These are phyloP conservation scores for Troilus luridus DNA, from an alignment of 2,888 invertebrate genomes.

Conservation along the genomic window DNA sequence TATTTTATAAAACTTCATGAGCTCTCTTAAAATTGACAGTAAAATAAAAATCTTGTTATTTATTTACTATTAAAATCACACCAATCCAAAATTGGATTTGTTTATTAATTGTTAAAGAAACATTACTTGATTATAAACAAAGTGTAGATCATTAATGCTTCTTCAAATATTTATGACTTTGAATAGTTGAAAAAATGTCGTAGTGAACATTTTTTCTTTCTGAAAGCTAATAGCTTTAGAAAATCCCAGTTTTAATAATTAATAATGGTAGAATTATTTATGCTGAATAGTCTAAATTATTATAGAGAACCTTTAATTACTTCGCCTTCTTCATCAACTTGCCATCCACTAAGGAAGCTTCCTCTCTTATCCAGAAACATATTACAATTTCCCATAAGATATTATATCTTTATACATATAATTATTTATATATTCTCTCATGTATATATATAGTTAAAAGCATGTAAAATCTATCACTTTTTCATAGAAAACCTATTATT, in stretches of 20 bases:
- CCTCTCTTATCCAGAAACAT: conserved; percentile 1
- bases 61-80: not conserved
- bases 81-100: not conserved
- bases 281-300: not conserved
- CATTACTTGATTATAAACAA: not conserved
- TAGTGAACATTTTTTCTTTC: not conserved
- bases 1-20: not conserved
- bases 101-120: not conserved
- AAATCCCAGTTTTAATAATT: not conserved
- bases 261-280: not conserved
- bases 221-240: not conserved
- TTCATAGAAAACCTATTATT: conserved; percentile 53
- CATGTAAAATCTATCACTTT: conserved; percentile 58
- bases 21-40: not conserved
- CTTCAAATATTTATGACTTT: not conserved
- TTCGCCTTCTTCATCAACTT: not conserved
- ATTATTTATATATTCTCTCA: not conserved
- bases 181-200: not conserved
- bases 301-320: conserved; percentile 6
- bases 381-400: not conserved
- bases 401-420: conserved; percentile 13
- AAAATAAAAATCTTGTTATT: no score
- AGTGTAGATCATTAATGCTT: not conserved
- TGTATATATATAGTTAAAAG: conserved; percentile 44
- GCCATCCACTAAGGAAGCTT: conserved; percentile 27